phyloP scores from a whole-genome alignment of 2,797 vertebrate genomes.

The Enteromius viviparus region DNA sequence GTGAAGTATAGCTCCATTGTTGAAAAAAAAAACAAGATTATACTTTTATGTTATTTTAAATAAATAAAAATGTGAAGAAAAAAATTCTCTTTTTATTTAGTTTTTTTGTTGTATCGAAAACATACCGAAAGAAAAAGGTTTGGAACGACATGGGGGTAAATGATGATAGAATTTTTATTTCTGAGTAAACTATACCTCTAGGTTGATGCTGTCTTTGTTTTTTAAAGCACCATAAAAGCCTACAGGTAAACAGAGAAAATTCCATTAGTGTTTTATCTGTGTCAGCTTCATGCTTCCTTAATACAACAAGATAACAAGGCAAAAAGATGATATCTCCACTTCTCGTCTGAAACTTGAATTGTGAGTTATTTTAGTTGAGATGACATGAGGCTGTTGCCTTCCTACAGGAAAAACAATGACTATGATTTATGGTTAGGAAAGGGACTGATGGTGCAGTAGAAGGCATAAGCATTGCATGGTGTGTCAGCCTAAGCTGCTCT shows the following conservation, averaged over 20 bases:
- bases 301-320: not conserved
- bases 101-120: no score
- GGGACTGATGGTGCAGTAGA: not conserved
- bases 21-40: no score
- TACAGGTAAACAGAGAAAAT: conserved; percentile 10
- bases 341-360: conserved; percentile 10
- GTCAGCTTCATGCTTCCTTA: conserved; percentile 4
- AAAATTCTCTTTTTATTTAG: no score
- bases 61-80: no score
- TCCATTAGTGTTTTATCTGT: not conserved
- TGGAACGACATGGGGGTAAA: not conserved
- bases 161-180: not conserved
- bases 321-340: conserved; percentile 11
- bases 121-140: not conserved
- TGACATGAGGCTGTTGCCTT: not conserved
- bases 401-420: conserved; percentile 1
- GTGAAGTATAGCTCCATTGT: no score
- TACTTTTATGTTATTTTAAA: no score
- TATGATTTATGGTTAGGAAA: conserved; percentile 6
- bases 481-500: conserved; percentile 39
- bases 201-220: not conserved
- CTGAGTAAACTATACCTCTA: not conserved
- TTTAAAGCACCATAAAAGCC: conserved; percentile 4
- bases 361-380: conserved; percentile 17
- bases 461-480: not conserved